These are phyloP conservation scores for Hycleus cichorii DNA, from an alignment of 1,140 invertebrate species.

Conservation along the genomic window DNA sequence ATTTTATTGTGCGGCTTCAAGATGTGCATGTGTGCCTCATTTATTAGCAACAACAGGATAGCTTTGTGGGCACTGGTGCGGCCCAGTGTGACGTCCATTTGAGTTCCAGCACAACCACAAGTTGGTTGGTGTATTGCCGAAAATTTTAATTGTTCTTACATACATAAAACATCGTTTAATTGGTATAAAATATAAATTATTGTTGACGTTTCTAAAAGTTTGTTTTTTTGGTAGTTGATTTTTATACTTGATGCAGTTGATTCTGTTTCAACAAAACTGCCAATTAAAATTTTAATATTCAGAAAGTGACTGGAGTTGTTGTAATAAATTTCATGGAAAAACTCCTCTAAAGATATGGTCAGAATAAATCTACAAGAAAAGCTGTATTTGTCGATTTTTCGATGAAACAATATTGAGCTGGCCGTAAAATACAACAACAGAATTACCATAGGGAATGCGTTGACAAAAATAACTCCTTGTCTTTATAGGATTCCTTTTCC, in stretches of 20 bases:
- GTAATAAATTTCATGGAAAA: too few relatives aligned
- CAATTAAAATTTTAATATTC: conserved; percentile 14
- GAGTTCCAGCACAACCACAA: not conserved
- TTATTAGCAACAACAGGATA: conserved; percentile 12
- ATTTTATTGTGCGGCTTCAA: conserved; percentile 6
- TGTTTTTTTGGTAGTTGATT: conserved; percentile 2
- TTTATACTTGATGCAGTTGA: not conserved
- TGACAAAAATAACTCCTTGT: too few relatives aligned
- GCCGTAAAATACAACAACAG: too few relatives aligned
- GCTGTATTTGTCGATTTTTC: too few relatives aligned
- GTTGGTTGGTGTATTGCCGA: not conserved
- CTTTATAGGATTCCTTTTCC: too few relatives aligned
- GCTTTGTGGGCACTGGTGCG: conserved; percentile 3
- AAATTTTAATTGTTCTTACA: conserved; percentile 14
- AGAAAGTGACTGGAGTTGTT: too few relatives aligned
- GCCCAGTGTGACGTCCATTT: conserved; percentile 11
- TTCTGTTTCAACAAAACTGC: not conserved
- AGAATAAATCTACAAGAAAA: too few relatives aligned
- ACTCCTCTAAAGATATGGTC: too few relatives aligned
- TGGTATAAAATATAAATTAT: not conserved
- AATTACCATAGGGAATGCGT: too few relatives aligned
- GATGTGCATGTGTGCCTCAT: conserved; percentile 6
- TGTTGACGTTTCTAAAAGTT: not conserved
- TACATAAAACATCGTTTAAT: conserved; percentile 13
- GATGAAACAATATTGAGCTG: too few relatives aligned